A percentile compares a stretch with the other conserved stretches of the same genome.
phyloP scores from a whole-genome alignment of 1,140 invertebrate genomes.

The Ruditapes philippinarum region DNA sequence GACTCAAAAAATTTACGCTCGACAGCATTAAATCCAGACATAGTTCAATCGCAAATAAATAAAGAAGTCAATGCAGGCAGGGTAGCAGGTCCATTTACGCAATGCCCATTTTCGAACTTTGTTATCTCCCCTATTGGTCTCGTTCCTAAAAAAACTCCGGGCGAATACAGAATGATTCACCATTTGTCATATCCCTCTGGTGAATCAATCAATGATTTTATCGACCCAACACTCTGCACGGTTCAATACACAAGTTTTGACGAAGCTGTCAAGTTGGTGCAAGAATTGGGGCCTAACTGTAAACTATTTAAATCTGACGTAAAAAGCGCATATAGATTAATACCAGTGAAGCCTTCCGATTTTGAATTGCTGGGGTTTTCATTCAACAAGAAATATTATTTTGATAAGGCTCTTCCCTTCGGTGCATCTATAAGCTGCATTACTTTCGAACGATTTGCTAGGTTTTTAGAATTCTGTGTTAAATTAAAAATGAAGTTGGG shows the following conservation, averaged over 20 bases:
- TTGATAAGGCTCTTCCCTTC: too few relatives aligned
- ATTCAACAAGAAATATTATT: neutral
- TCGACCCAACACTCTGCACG: conserved; percentile 19
- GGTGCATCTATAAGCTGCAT: too few relatives aligned
- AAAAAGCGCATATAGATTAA: neutral
- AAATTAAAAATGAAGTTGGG: neutral
- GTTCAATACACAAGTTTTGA: too few relatives aligned
- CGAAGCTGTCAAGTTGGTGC: too few relatives aligned
- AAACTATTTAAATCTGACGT: conserved; percentile 9
- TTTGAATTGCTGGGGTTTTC: conserved; percentile 30
- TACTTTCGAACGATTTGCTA: too few relatives aligned
- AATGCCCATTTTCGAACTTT: neutral
- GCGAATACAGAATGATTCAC: conserved; percentile 10
- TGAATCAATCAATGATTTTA: conserved; percentile 20
- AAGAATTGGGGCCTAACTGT: neutral
- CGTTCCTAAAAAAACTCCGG: neutral
- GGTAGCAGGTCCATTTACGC: neutral
- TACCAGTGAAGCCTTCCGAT: conserved; percentile 16
- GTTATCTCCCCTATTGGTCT: conserved; percentile 23
- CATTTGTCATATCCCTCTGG: neutral
- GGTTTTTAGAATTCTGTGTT: too few relatives aligned
- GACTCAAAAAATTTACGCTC: conserved; percentile 14
- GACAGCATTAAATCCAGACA: neutral
- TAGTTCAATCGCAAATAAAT: neutral
- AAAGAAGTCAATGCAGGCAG: conserved; percentile 8